Evolutionary conservation across 2,113 vertebrate species (phyloP).

Genomic region (Tor tambroides): DNA sequence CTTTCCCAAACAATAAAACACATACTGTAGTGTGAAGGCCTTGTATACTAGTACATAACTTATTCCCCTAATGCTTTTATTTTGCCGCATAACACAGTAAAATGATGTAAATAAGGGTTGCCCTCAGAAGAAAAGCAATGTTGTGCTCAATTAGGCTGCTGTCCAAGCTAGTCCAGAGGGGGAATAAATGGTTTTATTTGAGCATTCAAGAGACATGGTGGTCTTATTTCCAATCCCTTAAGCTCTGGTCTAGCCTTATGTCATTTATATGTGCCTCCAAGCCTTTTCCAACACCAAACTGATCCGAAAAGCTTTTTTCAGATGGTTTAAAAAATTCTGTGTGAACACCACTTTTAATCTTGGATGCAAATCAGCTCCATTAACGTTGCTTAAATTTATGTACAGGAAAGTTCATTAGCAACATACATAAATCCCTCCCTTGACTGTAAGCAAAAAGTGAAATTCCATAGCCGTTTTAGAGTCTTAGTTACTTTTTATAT

Average conservation of each 20-base stretch:
- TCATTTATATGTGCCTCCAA: constrained; percentile 14
- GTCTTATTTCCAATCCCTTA: constrained; percentile 42
- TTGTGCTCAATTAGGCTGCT: constrained; percentile 39
- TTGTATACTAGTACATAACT: background rate
- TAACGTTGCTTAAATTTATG: constrained; percentile 25
- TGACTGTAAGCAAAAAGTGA: background rate
- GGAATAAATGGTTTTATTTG: constrained; percentile 56
- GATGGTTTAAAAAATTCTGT: constrained; percentile 2
- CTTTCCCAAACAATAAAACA: background rate
- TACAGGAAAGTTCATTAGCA: constrained; percentile 20
- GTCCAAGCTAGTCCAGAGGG: constrained; percentile 53
- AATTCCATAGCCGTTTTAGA: constrained; percentile 26
- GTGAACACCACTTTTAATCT: background rate
- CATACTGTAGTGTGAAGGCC: background rate
- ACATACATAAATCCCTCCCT: constrained; percentile 20
- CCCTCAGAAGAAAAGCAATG: constrained; percentile 20
- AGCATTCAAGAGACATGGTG: constrained; percentile 47
- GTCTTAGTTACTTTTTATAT: background rate
- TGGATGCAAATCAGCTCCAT: constrained; percentile 2
- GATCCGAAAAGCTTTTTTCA: background rate
- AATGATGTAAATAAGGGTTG: background rate
- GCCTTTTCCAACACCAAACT: constrained; percentile 11
- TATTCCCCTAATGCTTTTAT: background rate
- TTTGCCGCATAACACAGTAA: background rate
- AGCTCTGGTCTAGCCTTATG: constrained; percentile 9